Conservation (phyloP, 2,797 vertebrate genomes). For the Threskiornis aethiopicus region DNA sequence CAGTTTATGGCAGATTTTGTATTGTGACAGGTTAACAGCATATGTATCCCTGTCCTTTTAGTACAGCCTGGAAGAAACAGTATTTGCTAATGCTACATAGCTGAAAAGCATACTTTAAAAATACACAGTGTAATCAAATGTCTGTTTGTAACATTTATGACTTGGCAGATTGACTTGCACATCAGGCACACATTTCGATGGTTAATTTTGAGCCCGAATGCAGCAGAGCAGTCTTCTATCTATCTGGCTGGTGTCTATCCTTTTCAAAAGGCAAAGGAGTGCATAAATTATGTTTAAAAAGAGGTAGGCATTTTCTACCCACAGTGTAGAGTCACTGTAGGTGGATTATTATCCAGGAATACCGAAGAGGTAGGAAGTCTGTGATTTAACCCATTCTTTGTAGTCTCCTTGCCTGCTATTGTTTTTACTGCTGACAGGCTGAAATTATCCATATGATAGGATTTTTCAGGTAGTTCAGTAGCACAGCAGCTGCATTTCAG, state of each 20-base stretch:
- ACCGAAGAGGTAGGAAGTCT: slow-evolving; percentile 43
- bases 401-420: background rate
- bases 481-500: background rate
- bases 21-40: background rate
- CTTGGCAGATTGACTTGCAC: slow-evolving; percentile 45
- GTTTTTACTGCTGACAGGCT: background rate
- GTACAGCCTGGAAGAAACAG: background rate
- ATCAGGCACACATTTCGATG: slow-evolving; percentile 29
- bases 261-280: slow-evolving; percentile 62
- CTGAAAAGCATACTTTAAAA: background rate
- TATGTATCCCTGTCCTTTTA: background rate
- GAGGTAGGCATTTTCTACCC: slow-evolving; percentile 61
- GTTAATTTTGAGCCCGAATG: slow-evolving; percentile 51
- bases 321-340: slow-evolving; percentile 58
- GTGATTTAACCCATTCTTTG: slow-evolving; percentile 56
- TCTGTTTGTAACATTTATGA: slow-evolving; percentile 38
- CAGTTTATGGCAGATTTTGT: background rate
- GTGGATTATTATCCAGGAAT: slow-evolving; percentile 66
- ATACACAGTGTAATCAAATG: background rate
- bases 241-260: slow-evolving; percentile 60
- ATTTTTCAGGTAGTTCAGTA: background rate
- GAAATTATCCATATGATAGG: background rate
- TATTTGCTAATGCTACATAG: background rate
- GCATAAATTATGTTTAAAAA: slow-evolving; percentile 67
- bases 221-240: slow-evolving; percentile 54